These are phyloP conservation scores for Drosophila rufa DNA, from an alignment of 1,140 invertebrate genomes.

Conservation along the genomic window DNA sequence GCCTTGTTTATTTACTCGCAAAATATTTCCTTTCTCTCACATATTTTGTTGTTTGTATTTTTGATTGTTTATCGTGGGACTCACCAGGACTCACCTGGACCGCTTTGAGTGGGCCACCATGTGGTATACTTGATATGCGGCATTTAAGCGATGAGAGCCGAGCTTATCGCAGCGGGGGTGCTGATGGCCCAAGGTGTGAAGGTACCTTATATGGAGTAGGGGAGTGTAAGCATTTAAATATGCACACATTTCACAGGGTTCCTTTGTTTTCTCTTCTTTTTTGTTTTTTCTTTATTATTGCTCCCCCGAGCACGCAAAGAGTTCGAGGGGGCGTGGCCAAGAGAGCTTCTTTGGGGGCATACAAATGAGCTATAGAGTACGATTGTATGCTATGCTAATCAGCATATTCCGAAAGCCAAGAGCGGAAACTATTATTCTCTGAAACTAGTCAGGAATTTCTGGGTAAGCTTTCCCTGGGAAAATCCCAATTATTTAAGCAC, in stretches of 20 bases:
- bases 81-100: conserved; percentile 13
- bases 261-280: conserved; percentile 17
- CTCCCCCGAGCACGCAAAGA: conserved; percentile 23
- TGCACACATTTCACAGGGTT: conserved; percentile 45
- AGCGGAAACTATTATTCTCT: conserved; percentile 21
- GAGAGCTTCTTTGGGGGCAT: conserved; percentile 18
- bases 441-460: conserved; percentile 8
- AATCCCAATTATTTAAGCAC: conserved; percentile 37
- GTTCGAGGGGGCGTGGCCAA: conserved; percentile 10
- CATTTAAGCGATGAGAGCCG: conserved; percentile 39
- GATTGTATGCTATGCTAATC: conserved; percentile 34
- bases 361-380: conserved; percentile 14
- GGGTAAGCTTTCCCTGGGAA: background rate
- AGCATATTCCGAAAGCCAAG: conserved; percentile 14
- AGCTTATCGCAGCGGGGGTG: conserved; percentile 17
- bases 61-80: conserved; percentile 39
- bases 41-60: conserved; percentile 6
- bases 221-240: conserved; percentile 38
- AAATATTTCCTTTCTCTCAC: conserved; percentile 5
- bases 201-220: background rate
- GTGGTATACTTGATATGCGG: conserved; percentile 47
- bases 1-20: conserved; percentile 47
- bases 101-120: conserved; percentile 20
- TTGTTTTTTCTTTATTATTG: conserved; percentile 14
- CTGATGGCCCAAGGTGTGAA: background rate